Base-by-base conservation (phyloP, 1,140 invertebrate species). In the Elymnias hypermnestra region DNA sequence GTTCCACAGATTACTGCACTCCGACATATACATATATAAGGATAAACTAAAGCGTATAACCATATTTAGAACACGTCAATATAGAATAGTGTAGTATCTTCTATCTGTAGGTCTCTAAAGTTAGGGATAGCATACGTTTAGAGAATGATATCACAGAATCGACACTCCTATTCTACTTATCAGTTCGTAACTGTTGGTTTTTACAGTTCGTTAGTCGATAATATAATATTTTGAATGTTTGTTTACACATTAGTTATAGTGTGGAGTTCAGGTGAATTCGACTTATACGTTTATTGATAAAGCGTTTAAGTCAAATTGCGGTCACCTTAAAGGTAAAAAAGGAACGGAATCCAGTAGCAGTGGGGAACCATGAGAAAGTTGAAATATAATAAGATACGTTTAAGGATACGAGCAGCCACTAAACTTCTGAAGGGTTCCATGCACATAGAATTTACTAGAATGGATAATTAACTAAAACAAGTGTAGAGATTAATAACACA, bases 351-450 rank as follows among this genome's bases (percentile, higher is more conserved):
- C 54, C 79, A 74, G 79, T 81, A 83, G 79, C 79, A 61, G 59
- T 63, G 59, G 65, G 66, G 59, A 68, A 59, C 59, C 74, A 79
- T 81, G 79, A 77, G 74, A 83, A 81, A 78, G 67, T 65, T 48
- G 67, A 45, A 40, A 53, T 45, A 53, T 47, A 21, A 47, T 31
- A 38, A 43, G 35, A 46, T 23, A 14, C 42, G 17, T 49, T 18
- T 36, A 26, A 40, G 22, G 22, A 49, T 51, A 37, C 19, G 25
- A 14, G 17, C 21, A 13, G 13, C 1, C 10, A 38, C 15, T 26
- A 1, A 1, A n/a, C 1, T 6, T 33, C n/a, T 41, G 3, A 8
- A 45, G 42, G 48, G 49, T 49, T 49, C 49, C 7, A 23, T 21
- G 49, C 6, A 12, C 7, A n/a, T n/a, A n/a, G n/a, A n/a, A n/a